Evolutionary conservation across 2,888 invertebrate genomes (phyloP), one percentile per base, ranked within the genome.

Genomic region (Spatulosminthurus flaviceps): DNA sequence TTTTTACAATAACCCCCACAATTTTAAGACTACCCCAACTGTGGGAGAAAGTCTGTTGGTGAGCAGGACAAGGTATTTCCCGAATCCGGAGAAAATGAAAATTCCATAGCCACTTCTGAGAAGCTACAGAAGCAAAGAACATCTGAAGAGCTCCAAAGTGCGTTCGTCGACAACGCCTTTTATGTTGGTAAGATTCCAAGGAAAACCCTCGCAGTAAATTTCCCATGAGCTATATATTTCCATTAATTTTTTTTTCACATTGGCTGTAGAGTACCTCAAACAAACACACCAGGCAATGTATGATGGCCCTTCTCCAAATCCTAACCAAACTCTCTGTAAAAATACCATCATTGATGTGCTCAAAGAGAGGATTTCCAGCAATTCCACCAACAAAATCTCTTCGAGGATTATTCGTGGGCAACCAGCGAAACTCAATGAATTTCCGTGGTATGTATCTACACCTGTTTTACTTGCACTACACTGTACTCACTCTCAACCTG

Each of bases 331-430:
- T n/a, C 61, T 69, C 42, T 77, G 77, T 41, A 67, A 72, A 24
- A 74, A 77, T 64, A 73, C 73, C 2, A 42, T 70, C 9, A 19
- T 64, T 7, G 79, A 79, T 5, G 72, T 79, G 66, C 66, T 77
- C n/a, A 69, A 67, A 28, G 81, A 81, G 70, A 79, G 73, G 26
- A 19, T 77, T 24, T 67, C 2, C 21, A 41, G n/a, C 13, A 60
- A n/a, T 13, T 0, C 24, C 1, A 74, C 24, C 11, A 74, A 61
- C 19, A 29, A 29, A 13, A 67, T 42, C 4, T 79, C 83, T 69
- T 84, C 81, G 26, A 83, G 88, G 69, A 87, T 88, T 70, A 86
- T 88, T 9, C 86, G 86, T 21, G 88, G 88, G 7, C 78, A 82
- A 0, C 86, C 87, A 60, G 86, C 88, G 7, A 83, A 84, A 28